Conservation (phyloP, 2,113 vertebrate genomes). For the Eleginops maclovinus region DNA sequence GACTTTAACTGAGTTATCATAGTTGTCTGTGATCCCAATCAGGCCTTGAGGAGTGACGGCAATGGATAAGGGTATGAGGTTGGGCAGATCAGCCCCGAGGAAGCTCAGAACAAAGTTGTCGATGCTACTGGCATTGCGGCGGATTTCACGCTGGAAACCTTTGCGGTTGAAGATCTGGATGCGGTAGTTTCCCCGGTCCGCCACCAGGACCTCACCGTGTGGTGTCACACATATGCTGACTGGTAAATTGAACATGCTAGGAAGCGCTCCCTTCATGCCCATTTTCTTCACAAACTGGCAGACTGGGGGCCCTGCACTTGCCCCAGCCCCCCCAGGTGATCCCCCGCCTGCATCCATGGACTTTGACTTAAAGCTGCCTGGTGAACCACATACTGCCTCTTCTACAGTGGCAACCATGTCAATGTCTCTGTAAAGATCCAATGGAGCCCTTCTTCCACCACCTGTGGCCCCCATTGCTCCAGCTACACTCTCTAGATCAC, state of each 20-base stretch:
- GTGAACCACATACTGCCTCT: slow-evolving; percentile 81
- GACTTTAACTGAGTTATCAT: slow-evolving; percentile 96
- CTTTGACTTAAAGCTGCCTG: slow-evolving; percentile 86
- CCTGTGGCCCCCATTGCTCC: slow-evolving; percentile 37
- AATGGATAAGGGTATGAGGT: slow-evolving; percentile 93
- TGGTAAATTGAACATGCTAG: slow-evolving; percentile 95
- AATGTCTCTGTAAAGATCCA: slow-evolving; percentile 86
- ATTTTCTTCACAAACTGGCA: slow-evolving; percentile 97
- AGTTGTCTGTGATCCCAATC: slow-evolving; percentile 96
- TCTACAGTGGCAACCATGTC: slow-evolving; percentile 84
- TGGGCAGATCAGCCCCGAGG: slow-evolving; percentile 94
- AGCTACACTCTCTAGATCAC: slow-evolving; percentile 31
- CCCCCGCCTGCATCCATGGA: slow-evolving; percentile 84
- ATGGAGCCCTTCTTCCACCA: slow-evolving; percentile 31
- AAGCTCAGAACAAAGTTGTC: slow-evolving; percentile 97
- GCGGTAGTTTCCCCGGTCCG: slow-evolving; percentile 94
- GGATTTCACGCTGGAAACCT: slow-evolving; percentile 95
- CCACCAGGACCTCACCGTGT: slow-evolving; percentile 94
- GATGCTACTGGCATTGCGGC: slow-evolving; percentile 94
- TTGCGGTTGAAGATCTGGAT: slow-evolving; percentile 97
- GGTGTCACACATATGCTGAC: slow-evolving; percentile 92
- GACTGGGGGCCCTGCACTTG: slow-evolving; percentile 81
- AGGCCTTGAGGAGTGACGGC: slow-evolving; percentile 95
- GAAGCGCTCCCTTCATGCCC: slow-evolving; percentile 93
- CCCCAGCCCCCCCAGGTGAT: slow-evolving; percentile 50